phyloP scores from a whole-genome alignment of 2,888 invertebrate species.

The Lymantria monacha region DNA sequence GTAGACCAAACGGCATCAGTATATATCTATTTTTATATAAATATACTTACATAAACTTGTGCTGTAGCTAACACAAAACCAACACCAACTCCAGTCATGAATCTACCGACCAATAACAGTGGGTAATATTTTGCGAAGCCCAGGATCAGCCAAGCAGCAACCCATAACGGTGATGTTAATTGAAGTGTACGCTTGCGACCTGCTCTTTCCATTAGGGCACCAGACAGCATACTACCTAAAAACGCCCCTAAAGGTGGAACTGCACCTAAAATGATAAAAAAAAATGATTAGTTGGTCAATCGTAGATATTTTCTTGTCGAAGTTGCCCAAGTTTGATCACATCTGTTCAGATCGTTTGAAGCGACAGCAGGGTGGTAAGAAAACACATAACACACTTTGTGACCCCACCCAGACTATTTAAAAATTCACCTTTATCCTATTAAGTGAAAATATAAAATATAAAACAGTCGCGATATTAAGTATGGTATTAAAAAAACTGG shows the following conservation, averaged over 20 bases:
- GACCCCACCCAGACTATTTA: too few species aligned
- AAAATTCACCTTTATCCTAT: too few species aligned
- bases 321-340: too few species aligned
- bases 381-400: too few species aligned
- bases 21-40: too few species aligned
- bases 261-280: constrained; percentile 57
- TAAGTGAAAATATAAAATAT: too few species aligned
- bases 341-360: too few species aligned
- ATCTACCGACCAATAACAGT: constrained; percentile 77
- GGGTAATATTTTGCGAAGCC: constrained; percentile 70
- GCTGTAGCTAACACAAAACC: constrained; percentile 83
- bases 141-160: constrained; percentile 80
- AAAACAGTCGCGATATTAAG: too few species aligned
- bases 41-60: constrained; percentile 83
- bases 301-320: not conserved
- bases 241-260: constrained; percentile 82
- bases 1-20: too few species aligned
- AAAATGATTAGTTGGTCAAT: not conserved
- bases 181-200: constrained; percentile 79
- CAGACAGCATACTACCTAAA: constrained; percentile 78
- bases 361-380: too few species aligned
- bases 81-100: constrained; percentile 82
- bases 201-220: constrained; percentile 75
- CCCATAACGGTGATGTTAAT: constrained; percentile 75
- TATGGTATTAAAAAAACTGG: too few species aligned